A percentile compares a stretch with the other conserved stretches of the same genome.
These are phyloP conservation scores for Spea multiplicata DNA, from an alignment of 2,113 vertebrate species.

Conservation along the genomic window DNA sequence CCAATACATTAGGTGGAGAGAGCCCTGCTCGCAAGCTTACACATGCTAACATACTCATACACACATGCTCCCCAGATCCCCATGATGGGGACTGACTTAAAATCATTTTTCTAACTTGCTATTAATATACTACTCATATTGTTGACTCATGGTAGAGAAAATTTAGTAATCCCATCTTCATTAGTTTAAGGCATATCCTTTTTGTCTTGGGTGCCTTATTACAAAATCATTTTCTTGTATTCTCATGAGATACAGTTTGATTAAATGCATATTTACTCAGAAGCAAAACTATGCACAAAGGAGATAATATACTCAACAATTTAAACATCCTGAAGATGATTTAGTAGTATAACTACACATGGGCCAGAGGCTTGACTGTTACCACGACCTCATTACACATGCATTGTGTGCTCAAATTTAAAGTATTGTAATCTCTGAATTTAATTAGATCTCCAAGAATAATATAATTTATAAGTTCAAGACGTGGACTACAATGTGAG, in stretches of 20 bases:
- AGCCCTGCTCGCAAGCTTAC: too few relatives aligned
- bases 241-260: slow-evolving; percentile 6
- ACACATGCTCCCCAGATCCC: too few relatives aligned
- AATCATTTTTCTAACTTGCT: too few relatives aligned
- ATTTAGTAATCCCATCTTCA: not conserved
- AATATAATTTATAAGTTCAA: slow-evolving; percentile 2
- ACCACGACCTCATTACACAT: not conserved
- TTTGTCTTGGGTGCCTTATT: not conserved
- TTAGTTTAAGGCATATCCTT: not conserved
- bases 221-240: not conserved
- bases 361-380: not conserved
- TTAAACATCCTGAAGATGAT: slow-evolving; percentile 19
- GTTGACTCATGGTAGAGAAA: not conserved
- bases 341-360: slow-evolving; percentile 8
- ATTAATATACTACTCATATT: not conserved
- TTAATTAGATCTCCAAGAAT: slow-evolving; percentile 2
- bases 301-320: slow-evolving; percentile 4
- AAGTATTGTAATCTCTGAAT: slow-evolving; percentile 4
- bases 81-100: too few relatives aligned
- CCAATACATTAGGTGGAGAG: too few relatives aligned
- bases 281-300: slow-evolving; percentile 4
- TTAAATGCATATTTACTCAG: slow-evolving; percentile 20
- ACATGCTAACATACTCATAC: too few relatives aligned
- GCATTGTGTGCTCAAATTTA: not conserved
- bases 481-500: not conserved